phyloP scores from a whole-genome alignment of 2,797 vertebrate genomes.

The Eremophila alpestris region DNA sequence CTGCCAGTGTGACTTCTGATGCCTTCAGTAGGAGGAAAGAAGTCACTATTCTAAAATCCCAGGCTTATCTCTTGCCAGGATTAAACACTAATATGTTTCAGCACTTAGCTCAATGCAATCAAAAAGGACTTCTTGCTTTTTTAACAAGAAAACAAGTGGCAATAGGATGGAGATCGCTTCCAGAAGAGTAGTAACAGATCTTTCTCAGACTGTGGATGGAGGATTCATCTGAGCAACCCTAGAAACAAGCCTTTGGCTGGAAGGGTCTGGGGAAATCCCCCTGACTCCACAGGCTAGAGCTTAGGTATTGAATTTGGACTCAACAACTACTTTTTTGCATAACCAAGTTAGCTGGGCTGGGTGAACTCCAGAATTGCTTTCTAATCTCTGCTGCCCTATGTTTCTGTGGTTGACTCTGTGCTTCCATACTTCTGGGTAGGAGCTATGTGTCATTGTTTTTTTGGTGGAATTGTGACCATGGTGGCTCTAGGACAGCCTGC shows the following conservation, averaged over 20 bases:
- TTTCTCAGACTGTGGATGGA: not conserved
- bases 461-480: not conserved
- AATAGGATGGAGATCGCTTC: not conserved
- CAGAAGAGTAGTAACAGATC: not conserved
- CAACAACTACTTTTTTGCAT: not conserved
- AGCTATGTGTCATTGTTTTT: not conserved
- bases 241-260: too few species aligned
- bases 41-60: not conserved
- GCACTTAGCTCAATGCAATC: not conserved
- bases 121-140: rapidly evolving
- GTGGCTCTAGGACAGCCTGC: not conserved
- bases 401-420: not conserved
- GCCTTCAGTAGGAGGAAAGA: not conserved
- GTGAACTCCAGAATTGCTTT: not conserved
- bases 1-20: not conserved
- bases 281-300: not conserved
- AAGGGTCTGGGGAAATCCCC: not conserved
- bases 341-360: not conserved
- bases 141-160: not conserved
- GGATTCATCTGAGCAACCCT: not conserved
- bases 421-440: not conserved
- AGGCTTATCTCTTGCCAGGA: not conserved
- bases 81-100: not conserved
- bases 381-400: not conserved
- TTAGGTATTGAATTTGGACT: not conserved